These are phyloP conservation scores for Synchiropus splendidus DNA, from an alignment of 2,113 vertebrate genomes.

Conservation along the genomic window DNA sequence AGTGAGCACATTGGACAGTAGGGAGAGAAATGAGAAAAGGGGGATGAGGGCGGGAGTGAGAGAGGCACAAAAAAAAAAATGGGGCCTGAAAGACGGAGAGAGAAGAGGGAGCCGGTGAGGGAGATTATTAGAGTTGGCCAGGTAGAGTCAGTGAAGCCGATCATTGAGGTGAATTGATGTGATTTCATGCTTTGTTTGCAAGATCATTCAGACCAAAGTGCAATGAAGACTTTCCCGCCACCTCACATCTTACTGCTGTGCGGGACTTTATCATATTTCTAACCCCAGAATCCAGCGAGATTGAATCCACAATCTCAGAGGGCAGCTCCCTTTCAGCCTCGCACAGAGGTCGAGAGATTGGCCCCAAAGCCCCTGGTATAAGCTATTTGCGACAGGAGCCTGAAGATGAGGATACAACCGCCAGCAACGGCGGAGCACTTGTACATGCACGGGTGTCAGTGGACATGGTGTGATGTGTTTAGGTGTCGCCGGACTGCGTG, in stretches of 20 bases:
- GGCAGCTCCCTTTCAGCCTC: constrained; percentile 52
- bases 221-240: constrained; percentile 73
- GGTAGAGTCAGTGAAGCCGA: constrained; percentile 75
- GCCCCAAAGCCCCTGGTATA: constrained; percentile 59
- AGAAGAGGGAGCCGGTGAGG: constrained; percentile 48
- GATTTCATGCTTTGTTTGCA: constrained; percentile 81
- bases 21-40: constrained; percentile 31
- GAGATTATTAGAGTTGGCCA: constrained; percentile 73
- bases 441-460: constrained; percentile 49
- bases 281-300: constrained; percentile 65
- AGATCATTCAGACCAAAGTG: constrained; percentile 74
- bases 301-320: constrained; percentile 67
- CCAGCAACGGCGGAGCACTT: constrained; percentile 41
- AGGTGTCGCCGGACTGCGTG: constrained; percentile 31
- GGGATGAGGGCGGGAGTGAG: constrained; percentile 39
- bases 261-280: constrained; percentile 72
- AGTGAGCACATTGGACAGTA: constrained; percentile 27
- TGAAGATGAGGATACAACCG: constrained; percentile 38
- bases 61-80: constrained; percentile 32
- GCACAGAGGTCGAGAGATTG: constrained; percentile 52
- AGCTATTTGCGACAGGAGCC: constrained; percentile 59
- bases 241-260: constrained; percentile 67
- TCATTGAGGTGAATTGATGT: constrained; percentile 79
- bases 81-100: constrained; percentile 34
- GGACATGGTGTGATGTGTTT: constrained; percentile 32